Conservation (phyloP, 2,888 invertebrate genomes). For the Callimorpha dominula region DNA sequence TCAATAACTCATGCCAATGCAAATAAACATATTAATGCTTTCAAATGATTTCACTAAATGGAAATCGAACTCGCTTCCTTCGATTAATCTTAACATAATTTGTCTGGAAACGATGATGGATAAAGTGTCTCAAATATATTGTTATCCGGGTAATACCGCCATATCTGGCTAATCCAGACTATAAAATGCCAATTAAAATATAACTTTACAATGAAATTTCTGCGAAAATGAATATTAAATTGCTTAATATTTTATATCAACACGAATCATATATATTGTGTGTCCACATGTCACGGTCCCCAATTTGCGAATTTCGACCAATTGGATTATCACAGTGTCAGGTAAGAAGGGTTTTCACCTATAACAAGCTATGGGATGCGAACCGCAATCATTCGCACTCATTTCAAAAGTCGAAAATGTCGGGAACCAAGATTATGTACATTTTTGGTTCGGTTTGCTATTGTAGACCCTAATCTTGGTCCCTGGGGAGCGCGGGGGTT, state of each 20-base stretch:
- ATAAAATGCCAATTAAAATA: not conserved
- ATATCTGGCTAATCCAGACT: no score
- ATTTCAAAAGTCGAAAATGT: constrained; percentile 44
- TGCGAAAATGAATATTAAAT: not conserved
- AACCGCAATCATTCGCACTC: constrained; percentile 49
- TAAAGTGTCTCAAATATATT: no score
- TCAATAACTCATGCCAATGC: no score
- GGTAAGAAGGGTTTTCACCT: constrained; percentile 39
- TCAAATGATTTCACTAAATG: no score
- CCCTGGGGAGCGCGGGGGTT: constrained; percentile 51
- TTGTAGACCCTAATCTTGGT: constrained; percentile 66
- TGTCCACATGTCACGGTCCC: constrained; percentile 5
- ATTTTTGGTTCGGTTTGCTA: constrained; percentile 69
- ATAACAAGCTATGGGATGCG: constrained; percentile 41
- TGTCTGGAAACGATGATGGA: no score
- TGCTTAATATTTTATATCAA: constrained; percentile 39
- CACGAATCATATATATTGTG: not conserved
- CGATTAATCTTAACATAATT: no score
- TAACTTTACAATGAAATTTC: not conserved
- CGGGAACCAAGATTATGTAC: constrained; percentile 63
- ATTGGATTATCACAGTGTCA: constrained; percentile 32
- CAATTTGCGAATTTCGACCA: constrained; percentile 17
- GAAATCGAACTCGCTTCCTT: no score
- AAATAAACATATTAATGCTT: no score
- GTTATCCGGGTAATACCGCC: no score